A percentile compares a stretch with the other conserved stretches of the same genome.
These are phyloP conservation scores for Apis florea DNA, from an alignment of 1,140 invertebrate species.

Conservation along the genomic window DNA sequence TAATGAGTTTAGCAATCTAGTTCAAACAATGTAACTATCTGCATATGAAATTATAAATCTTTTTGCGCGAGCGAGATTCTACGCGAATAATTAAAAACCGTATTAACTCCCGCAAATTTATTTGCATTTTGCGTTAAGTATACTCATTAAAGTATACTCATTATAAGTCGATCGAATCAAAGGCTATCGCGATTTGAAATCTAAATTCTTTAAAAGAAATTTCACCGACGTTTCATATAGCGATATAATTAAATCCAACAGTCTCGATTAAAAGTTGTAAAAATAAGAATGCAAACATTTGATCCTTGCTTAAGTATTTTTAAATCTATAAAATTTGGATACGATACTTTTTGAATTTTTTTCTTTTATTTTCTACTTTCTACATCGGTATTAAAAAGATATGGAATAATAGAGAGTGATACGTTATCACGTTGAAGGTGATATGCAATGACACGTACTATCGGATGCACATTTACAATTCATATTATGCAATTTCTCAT, in stretches of 20 bases:
- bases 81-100: not conserved
- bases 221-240: not conserved
- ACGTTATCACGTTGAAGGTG: constrained; percentile 7
- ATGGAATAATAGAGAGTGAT: not conserved
- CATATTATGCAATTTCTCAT: not conserved
- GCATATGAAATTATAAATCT: not conserved
- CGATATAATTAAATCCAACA: not conserved
- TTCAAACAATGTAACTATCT: not conserved
- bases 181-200: not conserved
- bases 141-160: not conserved
- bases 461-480: constrained; percentile 37
- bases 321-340: no score
- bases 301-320: no score
- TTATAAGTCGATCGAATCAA: not conserved
- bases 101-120: not conserved
- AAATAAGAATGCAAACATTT: no score
- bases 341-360: no score
- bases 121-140: not conserved
- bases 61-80: not conserved
- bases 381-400: not conserved
- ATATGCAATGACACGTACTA: not conserved
- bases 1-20: not conserved
- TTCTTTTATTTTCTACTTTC: no score
- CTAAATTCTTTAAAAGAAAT: not conserved
- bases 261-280: no score